These are phyloP conservation scores for Sminthopsis crassicaudata DNA, from an alignment of 2,113 vertebrate species.

Conservation along the genomic window DNA sequence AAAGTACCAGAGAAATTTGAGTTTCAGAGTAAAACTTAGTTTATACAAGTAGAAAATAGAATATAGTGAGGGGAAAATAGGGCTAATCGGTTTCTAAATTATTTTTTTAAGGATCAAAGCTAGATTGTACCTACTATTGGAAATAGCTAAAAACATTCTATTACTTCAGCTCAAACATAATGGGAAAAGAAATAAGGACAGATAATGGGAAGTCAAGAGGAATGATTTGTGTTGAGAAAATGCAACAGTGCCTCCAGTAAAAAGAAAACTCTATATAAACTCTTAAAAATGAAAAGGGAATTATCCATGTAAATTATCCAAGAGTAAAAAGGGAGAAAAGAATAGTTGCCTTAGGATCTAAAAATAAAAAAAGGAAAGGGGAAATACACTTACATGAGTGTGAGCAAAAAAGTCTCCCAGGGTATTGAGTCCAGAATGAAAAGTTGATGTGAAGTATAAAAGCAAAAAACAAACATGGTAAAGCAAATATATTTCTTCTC, in stretches of 20 bases:
- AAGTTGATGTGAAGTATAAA: too few relatives aligned
- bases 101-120: not conserved
- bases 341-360: too few relatives aligned
- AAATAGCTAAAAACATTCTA: not conserved
- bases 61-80: not conserved
- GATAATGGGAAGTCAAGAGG: not conserved
- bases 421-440: too few relatives aligned
- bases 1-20: too few relatives aligned
- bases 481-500: not conserved
- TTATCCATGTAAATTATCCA: not conserved
- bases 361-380: not conserved
- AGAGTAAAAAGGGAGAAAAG: not conserved
- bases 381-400: too few relatives aligned
- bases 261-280: not conserved
- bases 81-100: not conserved
- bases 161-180: constrained; percentile 8
- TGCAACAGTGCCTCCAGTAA: not conserved
- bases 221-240: not conserved
- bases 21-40: too few relatives aligned
- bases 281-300: not conserved
- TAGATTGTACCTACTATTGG: not conserved
- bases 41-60: not conserved
- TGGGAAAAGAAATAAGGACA: not conserved
- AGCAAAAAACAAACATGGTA: not conserved
- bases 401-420: too few relatives aligned